These are phyloP conservation scores for Steinernema feltiae DNA, from an alignment of 1,140 invertebrate species.

Conservation along the genomic window DNA sequence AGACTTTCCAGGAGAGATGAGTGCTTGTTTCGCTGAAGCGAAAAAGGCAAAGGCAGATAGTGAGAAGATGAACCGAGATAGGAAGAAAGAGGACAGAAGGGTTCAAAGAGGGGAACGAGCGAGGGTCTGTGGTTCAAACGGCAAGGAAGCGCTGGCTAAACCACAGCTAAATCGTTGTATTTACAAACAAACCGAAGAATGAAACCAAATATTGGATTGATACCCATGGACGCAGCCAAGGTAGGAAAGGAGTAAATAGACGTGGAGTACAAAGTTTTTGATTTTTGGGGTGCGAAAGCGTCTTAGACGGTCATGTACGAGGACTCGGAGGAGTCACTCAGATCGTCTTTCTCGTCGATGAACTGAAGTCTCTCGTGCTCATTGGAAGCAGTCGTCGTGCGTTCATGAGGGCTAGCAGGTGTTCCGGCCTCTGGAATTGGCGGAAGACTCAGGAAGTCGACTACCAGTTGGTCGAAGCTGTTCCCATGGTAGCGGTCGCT, in stretches of 20 bases:
- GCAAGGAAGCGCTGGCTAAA: neutral
- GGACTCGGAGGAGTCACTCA: constrained; percentile 4
- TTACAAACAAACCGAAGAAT: neutral
- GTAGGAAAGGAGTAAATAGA: too few relatives aligned
- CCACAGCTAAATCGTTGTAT: neutral
- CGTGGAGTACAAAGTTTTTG: too few relatives aligned
- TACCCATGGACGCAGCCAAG: neutral
- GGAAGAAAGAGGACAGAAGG: too few relatives aligned
- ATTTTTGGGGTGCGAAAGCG: neutral
- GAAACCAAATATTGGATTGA: neutral
- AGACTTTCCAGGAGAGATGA: too few relatives aligned
- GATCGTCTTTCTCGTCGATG: constrained; percentile 9
- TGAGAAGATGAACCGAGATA: too few relatives aligned
- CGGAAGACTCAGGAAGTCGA: constrained; percentile 14
- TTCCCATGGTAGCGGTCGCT: neutral
- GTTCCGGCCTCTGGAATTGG: constrained; percentile 19
- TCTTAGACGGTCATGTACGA: constrained; percentile 6
- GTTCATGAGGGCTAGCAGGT: neutral
- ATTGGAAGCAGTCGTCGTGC: neutral
- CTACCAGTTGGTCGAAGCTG: constrained; percentile 5
- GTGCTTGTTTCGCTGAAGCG: too few relatives aligned
- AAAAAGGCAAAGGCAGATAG: too few relatives aligned
- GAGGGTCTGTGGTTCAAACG: neutral
- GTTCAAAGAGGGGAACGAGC: neutral
- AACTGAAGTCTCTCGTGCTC: neutral